Evolutionary conservation across 2,797 vertebrate genomes (phyloP).

Genomic region (Malurus leucopterus): DNA sequence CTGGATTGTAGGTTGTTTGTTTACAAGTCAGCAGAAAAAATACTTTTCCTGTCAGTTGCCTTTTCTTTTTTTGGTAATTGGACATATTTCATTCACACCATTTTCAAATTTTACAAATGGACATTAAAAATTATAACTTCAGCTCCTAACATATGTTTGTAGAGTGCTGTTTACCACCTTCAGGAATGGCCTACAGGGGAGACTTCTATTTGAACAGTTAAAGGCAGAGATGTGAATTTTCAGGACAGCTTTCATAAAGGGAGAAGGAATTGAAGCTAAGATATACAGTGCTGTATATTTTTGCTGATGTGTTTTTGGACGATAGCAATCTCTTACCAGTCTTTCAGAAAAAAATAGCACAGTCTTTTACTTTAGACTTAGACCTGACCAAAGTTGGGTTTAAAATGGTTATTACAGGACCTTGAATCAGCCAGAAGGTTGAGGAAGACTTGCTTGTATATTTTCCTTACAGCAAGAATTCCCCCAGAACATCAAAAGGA

Average conservation of each 20-base stretch:
- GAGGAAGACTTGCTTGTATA: not conserved
- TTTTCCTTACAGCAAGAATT: not conserved
- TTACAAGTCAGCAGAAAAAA: not conserved
- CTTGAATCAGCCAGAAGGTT: not conserved
- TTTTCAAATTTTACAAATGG: not conserved
- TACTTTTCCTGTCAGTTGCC: not conserved
- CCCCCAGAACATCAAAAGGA: not conserved
- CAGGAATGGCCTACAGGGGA: not conserved
- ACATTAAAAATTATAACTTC: not conserved
- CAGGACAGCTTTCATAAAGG: not conserved
- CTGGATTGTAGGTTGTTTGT: not conserved
- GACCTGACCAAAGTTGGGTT: not conserved
- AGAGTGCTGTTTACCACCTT: not conserved
- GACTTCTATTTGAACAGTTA: not conserved
- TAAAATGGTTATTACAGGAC: not conserved
- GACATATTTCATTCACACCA: fast-evolving
- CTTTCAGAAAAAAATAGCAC: not conserved
- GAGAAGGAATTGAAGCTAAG: not conserved
- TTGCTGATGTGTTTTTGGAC: not conserved
- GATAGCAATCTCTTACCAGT: not conserved
- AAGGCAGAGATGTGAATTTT: not conserved
- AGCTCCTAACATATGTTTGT: not conserved
- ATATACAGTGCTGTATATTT: not conserved
- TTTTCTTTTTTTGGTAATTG: not conserved
- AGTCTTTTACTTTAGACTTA: not conserved